phyloP scores from a whole-genome alignment of 2,113 vertebrate species.

The Myocastor coypus region DNA sequence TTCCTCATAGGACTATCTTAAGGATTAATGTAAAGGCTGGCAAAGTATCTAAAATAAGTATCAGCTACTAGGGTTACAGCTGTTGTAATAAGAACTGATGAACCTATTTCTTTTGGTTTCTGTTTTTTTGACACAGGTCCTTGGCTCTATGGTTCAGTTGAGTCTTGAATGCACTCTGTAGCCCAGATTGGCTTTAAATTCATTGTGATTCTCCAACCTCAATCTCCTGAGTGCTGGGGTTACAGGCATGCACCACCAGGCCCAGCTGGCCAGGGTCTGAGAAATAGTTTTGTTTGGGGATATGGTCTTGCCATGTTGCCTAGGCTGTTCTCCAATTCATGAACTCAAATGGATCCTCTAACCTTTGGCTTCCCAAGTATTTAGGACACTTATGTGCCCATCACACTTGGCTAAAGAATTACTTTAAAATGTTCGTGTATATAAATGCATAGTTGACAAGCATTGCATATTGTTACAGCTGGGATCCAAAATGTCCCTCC shows the following conservation, averaged over 20 bases:
- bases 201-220: neutral
- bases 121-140: neutral
- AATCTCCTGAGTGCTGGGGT: neutral
- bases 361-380: neutral
- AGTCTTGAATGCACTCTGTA: neutral
- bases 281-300: neutral
- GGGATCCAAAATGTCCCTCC: neutral
- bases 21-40: neutral
- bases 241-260: neutral
- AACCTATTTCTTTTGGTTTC: slow-evolving; percentile 24
- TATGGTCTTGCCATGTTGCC: neutral
- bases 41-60: neutral
- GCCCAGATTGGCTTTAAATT: neutral
- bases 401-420: neutral
- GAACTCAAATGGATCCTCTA: neutral
- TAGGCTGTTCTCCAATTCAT: neutral
- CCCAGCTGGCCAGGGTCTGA: neutral
- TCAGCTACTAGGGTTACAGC: neutral
- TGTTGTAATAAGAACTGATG: neutral
- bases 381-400: neutral
- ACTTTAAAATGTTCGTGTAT: neutral
- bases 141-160: neutral
- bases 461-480: neutral
- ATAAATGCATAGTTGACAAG: neutral
- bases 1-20: neutral